Base-by-base conservation (phyloP, 2,888 invertebrate species). In the Lumbricus terrestris region DNA sequence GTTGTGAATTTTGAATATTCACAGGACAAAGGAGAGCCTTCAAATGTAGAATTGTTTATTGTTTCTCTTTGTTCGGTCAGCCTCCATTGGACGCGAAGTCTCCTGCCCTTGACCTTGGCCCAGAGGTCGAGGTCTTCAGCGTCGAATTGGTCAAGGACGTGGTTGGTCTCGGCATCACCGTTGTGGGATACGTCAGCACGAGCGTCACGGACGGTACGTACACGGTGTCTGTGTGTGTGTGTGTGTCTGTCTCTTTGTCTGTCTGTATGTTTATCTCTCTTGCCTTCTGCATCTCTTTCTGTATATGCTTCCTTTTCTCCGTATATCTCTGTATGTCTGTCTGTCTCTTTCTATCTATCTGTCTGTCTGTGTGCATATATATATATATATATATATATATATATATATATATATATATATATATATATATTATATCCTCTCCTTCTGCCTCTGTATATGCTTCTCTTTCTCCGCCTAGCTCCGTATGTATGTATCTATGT, bases 61-160 rank as follows among this genome's bases (percentile, higher is more conserved):
- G 47, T 23, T 47, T 47, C 23, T 23, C 47, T 47, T 40, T 40
- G 40, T 54, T 54, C 15, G 40, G 69, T 11, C 69, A 69, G 69
- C 69, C 69, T n/a, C 69, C 69, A n/a, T 69, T 69, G 3, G 69
- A 69, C n/a, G 69, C 69, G 3, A 69, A 85, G 85, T 85, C 85
- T 34, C 37, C 37, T 85, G 85, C 34, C 85, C 34, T 37, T 35
- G 85, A 85, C 33, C 82, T 89, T 42, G 89, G 69, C 29, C 47
- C 89, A 20, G 89, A 89, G 20, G 35, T 37, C 11, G 89, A 89
- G 94, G 97, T 97, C 93, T 97, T 99, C 94, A 97, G 97, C 91
- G 98, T 98, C 85, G 98, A 98, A 94, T 96, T 99, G 89, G 97
- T 97, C 93, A 99, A 99, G 95, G 98, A 98, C 95, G 96, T 97